Conservation (phyloP, 2,888 invertebrate species). For the Himalopsyche anomala region DNA sequence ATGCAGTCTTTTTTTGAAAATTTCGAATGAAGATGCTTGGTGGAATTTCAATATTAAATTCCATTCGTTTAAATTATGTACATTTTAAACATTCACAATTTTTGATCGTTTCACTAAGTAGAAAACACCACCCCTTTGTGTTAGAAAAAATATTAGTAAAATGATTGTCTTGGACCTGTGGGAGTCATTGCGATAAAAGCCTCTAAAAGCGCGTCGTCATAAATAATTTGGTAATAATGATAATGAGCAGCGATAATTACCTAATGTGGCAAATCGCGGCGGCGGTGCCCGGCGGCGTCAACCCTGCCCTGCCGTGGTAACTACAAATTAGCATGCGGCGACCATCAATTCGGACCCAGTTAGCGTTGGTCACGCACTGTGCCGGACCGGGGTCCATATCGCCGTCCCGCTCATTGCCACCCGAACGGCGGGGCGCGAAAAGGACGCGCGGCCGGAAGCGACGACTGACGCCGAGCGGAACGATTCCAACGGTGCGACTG, state of each 20-base stretch:
- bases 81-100: too few relatives aligned
- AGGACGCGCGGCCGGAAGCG: conserved; percentile 2
- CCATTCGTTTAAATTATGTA: too few relatives aligned
- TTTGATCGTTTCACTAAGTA: too few relatives aligned
- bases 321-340: conserved; percentile 20
- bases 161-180: too few relatives aligned
- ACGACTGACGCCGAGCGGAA: conserved; percentile 20
- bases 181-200: too few relatives aligned
- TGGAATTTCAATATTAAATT: too few relatives aligned
- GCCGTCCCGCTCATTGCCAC: not conserved
- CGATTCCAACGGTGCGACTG: conserved; percentile 13
- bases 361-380: conserved; percentile 11
- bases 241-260: conserved; percentile 2
- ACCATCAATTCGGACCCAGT: conserved; percentile 34
- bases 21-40: too few relatives aligned
- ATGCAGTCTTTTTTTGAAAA: too few relatives aligned
- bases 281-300: conserved; percentile 6
- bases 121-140: too few relatives aligned
- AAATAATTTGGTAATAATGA: conserved; percentile 4
- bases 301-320: conserved; percentile 25
- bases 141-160: too few relatives aligned
- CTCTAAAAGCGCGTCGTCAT: not conserved
- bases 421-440: not conserved
- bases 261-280: conserved; percentile 20
- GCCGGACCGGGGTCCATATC: not conserved